Evolutionary conservation across 2,113 vertebrate genomes (phyloP), one percentile per base, ranked within the genome.

Genomic region (Scytalopus superciliaris): DNA sequence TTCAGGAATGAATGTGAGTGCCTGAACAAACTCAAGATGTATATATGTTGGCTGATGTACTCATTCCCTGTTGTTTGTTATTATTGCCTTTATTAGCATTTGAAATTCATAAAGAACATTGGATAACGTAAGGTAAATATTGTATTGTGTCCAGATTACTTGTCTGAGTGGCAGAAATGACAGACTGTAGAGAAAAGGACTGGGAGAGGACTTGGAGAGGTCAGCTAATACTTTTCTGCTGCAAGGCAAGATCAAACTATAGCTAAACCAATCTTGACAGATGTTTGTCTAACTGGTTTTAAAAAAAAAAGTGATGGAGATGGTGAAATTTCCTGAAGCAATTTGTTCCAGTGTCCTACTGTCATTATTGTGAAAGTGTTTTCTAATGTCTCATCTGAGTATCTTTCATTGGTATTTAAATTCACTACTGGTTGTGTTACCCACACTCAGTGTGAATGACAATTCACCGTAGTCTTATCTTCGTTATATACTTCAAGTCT

Each of bases 31-130:
- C 85, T 92, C 57, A 56, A 33, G 76, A 91, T 91, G 15, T 79
- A 77, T 94, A 56, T 96, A 15, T 89, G 50, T 93, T 96, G 96
- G 95, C 96, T 77, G 76, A 94, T 60, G 52, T 57, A 89, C 80
- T 94, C 22, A 7, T 73, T 89, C 90, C 70, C 60, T 47, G 50
- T 93, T 93, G 69, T 68, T 93, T 96, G 62, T 89, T 94, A 57
- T 93, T 79, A 80, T 80, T 95, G 94, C 73, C 62, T 87, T 94
- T 94, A 84, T 95, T 95, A 95, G 55, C 57, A 74, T 90, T 96
- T 96, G 83, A 95, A 96, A 94, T 94, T 87, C 76, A 63, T 91
- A 59, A 70, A 73, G 75, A 84, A 59, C 63, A 75, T 56, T 60
- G 77, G 73, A 95, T 94, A 73, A 62, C 19, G 1, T 84, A 87